Evolutionary conservation across 1,140 invertebrate species (phyloP), one percentile per base, ranked within the genome.

Genomic region (Oedothorax gibbosus): DNA sequence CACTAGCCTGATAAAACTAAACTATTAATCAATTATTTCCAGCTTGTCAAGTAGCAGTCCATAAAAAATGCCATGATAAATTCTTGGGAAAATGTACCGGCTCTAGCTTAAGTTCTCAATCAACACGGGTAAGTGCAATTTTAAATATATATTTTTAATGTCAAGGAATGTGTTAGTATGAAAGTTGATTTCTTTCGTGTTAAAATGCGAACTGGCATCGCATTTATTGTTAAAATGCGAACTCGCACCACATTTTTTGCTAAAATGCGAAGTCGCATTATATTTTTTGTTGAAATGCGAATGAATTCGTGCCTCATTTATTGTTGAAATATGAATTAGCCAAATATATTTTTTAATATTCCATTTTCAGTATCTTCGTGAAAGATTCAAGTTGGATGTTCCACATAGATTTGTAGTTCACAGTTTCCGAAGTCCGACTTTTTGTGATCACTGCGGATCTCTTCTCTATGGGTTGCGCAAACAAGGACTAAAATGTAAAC

Each of bases 381-480:
- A 95, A 90, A 93, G 98, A 64, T 99, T 99, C 92, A 99, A 95
- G 90, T 98, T 99, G 86, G 99, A 99, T 91, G 93, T 99, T 83
- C 98, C 98, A 7, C 99, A 99, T 92, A 94, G 96, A 35, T 94
- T 94, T 89, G 89, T 90, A 85, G 90, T 92, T 69, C 98, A 99
- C 91, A 99, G 94, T 89, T 99, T 97, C 91, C 98, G 97, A 91
- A 92, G 95, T 85, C 98, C 98, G 90, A 99, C 98, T 51, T 99
- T 99, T 91, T 99, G 99, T 92, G 98, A 99, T 92, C 98, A 99
- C 90, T 99, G 98, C 91, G 98, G 98, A 75, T 97, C 96, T 18
- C 90, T 98, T 87, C 93, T 99, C 20, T 99, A 99, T 90, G 98
- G 98, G n/a, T 93, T 99, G 86, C 94, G 97, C 88, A 96, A 94